Percentiles rank a stretch among this genome's conserved stretches.
Conservation (phyloP, 2,888 invertebrate genomes). For the Galerucella calmariensis region DNA sequence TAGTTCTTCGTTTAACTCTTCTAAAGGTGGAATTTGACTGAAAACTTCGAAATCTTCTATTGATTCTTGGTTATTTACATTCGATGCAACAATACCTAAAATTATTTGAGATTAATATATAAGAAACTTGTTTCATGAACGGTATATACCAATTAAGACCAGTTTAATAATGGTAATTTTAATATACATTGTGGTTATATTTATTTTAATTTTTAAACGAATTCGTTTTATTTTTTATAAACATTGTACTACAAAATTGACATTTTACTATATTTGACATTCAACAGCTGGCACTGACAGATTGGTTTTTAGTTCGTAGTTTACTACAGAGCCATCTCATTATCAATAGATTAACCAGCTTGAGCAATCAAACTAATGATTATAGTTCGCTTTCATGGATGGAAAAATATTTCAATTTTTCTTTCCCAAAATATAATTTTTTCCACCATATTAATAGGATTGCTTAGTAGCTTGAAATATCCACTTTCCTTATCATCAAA, state of each 20-base stretch:
- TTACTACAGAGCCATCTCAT: not conserved
- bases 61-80: not conserved
- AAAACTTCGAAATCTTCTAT: not conserved
- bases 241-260: not conserved
- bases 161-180: not conserved
- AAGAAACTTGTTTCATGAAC: not conserved
- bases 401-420: no score
- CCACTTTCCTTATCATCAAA: no score
- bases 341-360: not conserved
- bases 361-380: no score
- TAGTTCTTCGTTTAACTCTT: conserved; percentile 1
- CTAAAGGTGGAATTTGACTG: not conserved
- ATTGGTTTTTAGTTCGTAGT: not conserved
- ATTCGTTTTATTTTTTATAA: not conserved
- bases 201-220: not conserved
- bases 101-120: not conserved
- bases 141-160: not conserved
- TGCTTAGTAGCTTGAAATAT: not conserved
- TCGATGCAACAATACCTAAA: not conserved
- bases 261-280: not conserved
- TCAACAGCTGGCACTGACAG: not conserved
- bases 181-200: not conserved
- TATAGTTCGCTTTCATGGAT: no score
- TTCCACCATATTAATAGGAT: not conserved
- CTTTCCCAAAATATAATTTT: not conserved